Base-by-base conservation (phyloP, 1,140 invertebrate genomes). In the Musca vetustissima region DNA sequence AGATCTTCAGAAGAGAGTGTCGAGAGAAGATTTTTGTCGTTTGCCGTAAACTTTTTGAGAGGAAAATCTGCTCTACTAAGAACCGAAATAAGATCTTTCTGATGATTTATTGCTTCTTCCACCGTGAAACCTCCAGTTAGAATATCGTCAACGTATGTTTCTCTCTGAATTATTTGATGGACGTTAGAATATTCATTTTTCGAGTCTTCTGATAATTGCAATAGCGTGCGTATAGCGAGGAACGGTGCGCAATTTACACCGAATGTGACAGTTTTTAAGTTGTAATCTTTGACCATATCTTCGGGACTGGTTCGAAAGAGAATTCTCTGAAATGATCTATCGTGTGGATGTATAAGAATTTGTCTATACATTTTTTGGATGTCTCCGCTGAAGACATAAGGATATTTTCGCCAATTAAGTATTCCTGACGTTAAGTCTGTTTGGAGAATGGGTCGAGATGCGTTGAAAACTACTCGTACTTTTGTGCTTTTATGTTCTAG, bases 101-200 rank as follows among this genome's bases (percentile, higher is more conserved):
- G 49, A n/a, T n/a, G 1, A 2, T 50, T 17, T 17, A 2, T 15
- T n/a, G 49, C 49, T 19, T 50, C 49, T 7, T 14, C 49, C 6
- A 50, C 4, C 17, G 49, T 50, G n/a, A 17, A 19, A 1, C 49
- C 49, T 7, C 49, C 49, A n/a, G 49, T 19, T 28, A 66, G 22
- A 21, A 66, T 25, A 21, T 50, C 64, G 21, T 66, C 64, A 4
- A 66, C 64, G 21, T 66, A 66, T 11, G 64, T 66, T 49, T 66
- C 36, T 1, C n/a, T 8, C 14, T 14, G 11, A 11, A 66, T 9
- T 11, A 25, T 49, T 21, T 19, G 9, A 22, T 7, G 1, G 15
- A 43, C 64, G 3, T 15, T 1, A 11, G 64, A 43, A 49, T 24
- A 48, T 14, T 7, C 13, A 1, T 11, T 11, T 48, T 49, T 49